Evolutionary conservation across 2,888 invertebrate species (phyloP).

Genomic region (Cryptocheilus praepositus): DNA sequence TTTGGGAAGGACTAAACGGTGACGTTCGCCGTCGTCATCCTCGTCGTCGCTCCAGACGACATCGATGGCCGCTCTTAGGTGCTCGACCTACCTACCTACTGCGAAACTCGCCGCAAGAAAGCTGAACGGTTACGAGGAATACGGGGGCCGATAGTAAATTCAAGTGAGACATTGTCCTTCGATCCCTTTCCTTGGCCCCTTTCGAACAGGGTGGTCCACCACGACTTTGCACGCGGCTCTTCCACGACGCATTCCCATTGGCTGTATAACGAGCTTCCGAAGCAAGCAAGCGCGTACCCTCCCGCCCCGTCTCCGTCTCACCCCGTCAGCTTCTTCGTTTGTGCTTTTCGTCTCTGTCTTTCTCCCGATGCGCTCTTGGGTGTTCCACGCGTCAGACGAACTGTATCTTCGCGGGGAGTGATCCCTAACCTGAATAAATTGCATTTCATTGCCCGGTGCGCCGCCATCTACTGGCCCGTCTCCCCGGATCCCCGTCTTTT

Average conservation of each 20-base stretch:
- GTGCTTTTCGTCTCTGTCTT: conserved; percentile 15
- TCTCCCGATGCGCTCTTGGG: conserved; percentile 54
- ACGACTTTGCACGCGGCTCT: conserved; percentile 40
- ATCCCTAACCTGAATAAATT: conserved; percentile 63
- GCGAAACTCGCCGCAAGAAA: conserved; percentile 55
- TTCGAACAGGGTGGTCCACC: conserved; percentile 64
- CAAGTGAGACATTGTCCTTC: conserved; percentile 63
- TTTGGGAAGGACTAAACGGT: no score
- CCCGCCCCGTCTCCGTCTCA: conserved; percentile 28
- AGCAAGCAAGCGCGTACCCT: conserved; percentile 36
- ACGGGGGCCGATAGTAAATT: conserved; percentile 61
- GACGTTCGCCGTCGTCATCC: no score
- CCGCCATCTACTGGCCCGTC: conserved; percentile 42
- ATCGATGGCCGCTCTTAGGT: background rate
- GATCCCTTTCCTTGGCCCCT: conserved; percentile 48
- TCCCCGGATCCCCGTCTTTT: conserved; percentile 8
- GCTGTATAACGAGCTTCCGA: conserved; percentile 62
- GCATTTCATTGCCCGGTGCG: conserved; percentile 55
- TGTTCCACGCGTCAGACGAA: conserved; percentile 64
- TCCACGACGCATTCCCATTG: conserved; percentile 62
- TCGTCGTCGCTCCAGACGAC: no score
- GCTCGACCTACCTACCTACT: conserved; percentile 27
- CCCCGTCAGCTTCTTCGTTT: conserved; percentile 3
- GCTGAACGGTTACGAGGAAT: conserved; percentile 51
- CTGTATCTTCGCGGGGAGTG: conserved; percentile 60